Conservation (phyloP, 1,140 invertebrate genomes). For the Lineus longissimus region DNA sequence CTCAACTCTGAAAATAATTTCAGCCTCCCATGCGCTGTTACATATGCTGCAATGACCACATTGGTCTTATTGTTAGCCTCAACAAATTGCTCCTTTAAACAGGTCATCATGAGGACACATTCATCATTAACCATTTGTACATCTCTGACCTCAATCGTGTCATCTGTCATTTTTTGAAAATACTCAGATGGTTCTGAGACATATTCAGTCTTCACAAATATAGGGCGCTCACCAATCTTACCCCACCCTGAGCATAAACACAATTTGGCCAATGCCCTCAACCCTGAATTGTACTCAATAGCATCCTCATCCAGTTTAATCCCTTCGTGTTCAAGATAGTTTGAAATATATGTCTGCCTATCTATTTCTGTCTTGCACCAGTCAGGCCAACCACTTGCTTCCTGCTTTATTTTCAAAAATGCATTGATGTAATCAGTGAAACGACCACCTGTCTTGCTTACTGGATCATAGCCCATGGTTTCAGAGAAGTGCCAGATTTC, state of each 20-base stretch:
- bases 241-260: constrained; percentile 35
- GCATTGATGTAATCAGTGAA: constrained; percentile 27
- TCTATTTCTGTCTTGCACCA: constrained; percentile 16
- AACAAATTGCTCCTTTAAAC: background rate
- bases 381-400: constrained; percentile 24
- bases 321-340: constrained; percentile 44
- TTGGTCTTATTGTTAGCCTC: constrained; percentile 28
- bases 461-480: background rate
- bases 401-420: constrained; percentile 31
- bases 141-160: constrained; percentile 15
- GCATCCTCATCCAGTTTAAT: constrained; percentile 39
- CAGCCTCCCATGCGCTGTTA: constrained; percentile 48
- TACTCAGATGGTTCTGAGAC: constrained; percentile 27
- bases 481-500: constrained; percentile 45
- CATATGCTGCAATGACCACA: constrained; percentile 45
- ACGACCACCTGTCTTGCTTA: background rate
- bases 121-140: constrained; percentile 23
- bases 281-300: constrained; percentile 45
- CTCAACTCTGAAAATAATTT: constrained; percentile 48
- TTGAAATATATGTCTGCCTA: constrained; percentile 34
- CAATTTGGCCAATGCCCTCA: constrained; percentile 28
- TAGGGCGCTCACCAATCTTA: constrained; percentile 23
- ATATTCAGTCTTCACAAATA: constrained; percentile 31
- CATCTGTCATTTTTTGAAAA: constrained; percentile 32
- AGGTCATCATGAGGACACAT: constrained; percentile 11